phyloP scores from a whole-genome alignment of 2,797 vertebrate species.

The Microcaecilia unicolor region DNA sequence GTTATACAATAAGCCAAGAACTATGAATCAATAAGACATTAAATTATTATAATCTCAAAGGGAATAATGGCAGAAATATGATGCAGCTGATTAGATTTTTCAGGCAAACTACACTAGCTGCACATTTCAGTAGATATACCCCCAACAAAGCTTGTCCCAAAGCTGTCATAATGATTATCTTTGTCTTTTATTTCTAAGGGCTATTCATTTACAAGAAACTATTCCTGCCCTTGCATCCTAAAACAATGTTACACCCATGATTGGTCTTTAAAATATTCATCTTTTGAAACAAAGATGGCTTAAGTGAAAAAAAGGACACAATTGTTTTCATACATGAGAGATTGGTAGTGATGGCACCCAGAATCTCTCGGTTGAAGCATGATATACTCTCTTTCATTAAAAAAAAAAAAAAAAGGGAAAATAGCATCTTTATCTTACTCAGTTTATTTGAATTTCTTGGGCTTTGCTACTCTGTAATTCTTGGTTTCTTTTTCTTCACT shows the following conservation, averaged over 20 bases:
- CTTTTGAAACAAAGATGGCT: slow-evolving; percentile 3
- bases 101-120: slow-evolving; percentile 3
- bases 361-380: neutral
- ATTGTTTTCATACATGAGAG: neutral
- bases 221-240: neutral
- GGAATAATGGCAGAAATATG: slow-evolving; percentile 6
- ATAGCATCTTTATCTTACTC: slow-evolving; percentile 1
- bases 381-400: neutral
- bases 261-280: neutral
- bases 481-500: neutral
- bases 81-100: slow-evolving; percentile 5
- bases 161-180: slow-evolving; percentile 4
- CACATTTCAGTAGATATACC: slow-evolving; percentile 8
- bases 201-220: slow-evolving; percentile 4
- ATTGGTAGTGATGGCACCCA: neutral
- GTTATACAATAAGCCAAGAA: slow-evolving; percentile 7
- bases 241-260: slow-evolving; percentile 1
- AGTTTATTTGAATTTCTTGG: slow-evolving; percentile 1
- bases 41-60: slow-evolving; percentile 1
- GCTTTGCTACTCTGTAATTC: too few species aligned
- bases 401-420: neutral
- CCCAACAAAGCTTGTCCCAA: slow-evolving; percentile 3
- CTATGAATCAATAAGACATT: slow-evolving; percentile 19
- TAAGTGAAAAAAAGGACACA: neutral
- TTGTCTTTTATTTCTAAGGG: slow-evolving; percentile 18